Evolutionary conservation across 2,113 vertebrate genomes (phyloP), one percentile per base, ranked within the genome.

Genomic region (Alexandromys fortis): DNA sequence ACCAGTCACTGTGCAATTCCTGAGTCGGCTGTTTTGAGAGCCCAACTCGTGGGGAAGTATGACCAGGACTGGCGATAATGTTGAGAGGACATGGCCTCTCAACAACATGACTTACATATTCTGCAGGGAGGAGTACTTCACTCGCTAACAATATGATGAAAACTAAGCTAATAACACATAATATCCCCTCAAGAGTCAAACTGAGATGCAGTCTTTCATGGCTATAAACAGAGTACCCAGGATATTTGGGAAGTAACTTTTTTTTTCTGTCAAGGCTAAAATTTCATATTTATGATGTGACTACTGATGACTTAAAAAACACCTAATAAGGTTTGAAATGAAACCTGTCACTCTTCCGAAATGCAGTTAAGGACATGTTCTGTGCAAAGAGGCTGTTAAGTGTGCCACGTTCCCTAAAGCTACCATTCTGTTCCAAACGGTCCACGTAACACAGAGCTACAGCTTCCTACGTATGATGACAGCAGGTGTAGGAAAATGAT

Each of bases 251-350:
- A 93, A 94, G 85, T 52, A 81, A 68, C 83, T 68, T 86, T 70
- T 82, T 55, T 92, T 83, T 94, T 75, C 47, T 81, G 45, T 75
- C 21, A 94, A 52, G 16, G 88, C 35, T 89, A 93, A 93, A 90
- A 81, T 73, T 42, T 72, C 24, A 3, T 68, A 91, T 82, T 26
- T 93, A 86, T 13, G 21, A 68, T 47, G 77, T 52, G 42, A 47
- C n/a, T 91, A 89, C 19, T 28, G 4, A 94, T 90, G 73, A 77
- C 67, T 73, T 68, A n/a, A 81, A 77, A 47, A 89, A 91, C 78
- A 76, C 11, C 70, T 77, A 61, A 30, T 35, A 68, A 83, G 65
- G 45, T 65, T 89, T 24, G 77, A 87, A 82, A 82, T 70, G 55
- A 38, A 91, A 11, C 9, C 78, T 61, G 52, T 26, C 35, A 78